Percentiles rank a stretch among this genome's conserved stretches.
Conservation (phyloP, 2,797 vertebrate genomes). For the Hirundo rustica region DNA sequence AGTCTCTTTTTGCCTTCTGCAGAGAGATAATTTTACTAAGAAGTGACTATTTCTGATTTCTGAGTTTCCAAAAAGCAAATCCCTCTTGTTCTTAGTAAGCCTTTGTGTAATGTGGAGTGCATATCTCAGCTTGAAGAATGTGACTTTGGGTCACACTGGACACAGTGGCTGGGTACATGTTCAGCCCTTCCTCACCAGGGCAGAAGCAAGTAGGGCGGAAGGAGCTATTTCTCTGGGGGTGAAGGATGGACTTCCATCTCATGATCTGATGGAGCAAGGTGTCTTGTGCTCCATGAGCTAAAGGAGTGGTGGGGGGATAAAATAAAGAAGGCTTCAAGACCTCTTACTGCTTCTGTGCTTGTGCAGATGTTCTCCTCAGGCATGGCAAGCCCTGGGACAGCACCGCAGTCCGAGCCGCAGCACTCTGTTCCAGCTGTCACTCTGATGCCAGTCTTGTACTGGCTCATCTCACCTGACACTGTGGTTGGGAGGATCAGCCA, state of each 20-base stretch:
- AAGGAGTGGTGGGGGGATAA: neutral
- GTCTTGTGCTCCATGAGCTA: neutral
- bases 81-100: neutral
- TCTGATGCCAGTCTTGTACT: conserved; percentile 23
- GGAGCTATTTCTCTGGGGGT: neutral
- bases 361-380: conserved; percentile 31
- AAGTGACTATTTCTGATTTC: neutral
- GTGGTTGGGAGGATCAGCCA: conserved; percentile 62
- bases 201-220: neutral
- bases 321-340: too few relatives aligned
- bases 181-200: neutral
- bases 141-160: too few relatives aligned
- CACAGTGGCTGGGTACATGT: neutral
- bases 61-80: neutral
- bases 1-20: neutral
- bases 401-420: neutral
- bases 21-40: neutral
- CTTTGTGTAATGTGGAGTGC: neutral
- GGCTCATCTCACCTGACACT: conserved; percentile 5
- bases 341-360: too few relatives aligned
- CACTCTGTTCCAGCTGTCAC: neutral
- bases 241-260: neutral
- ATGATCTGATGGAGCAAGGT: neutral
- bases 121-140: neutral
- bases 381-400: neutral